Percentiles rank a stretch among this genome's conserved stretches.
These are phyloP conservation scores for Poecile montanus DNA, from an alignment of 2,797 vertebrate genomes.

Conservation along the genomic window DNA sequence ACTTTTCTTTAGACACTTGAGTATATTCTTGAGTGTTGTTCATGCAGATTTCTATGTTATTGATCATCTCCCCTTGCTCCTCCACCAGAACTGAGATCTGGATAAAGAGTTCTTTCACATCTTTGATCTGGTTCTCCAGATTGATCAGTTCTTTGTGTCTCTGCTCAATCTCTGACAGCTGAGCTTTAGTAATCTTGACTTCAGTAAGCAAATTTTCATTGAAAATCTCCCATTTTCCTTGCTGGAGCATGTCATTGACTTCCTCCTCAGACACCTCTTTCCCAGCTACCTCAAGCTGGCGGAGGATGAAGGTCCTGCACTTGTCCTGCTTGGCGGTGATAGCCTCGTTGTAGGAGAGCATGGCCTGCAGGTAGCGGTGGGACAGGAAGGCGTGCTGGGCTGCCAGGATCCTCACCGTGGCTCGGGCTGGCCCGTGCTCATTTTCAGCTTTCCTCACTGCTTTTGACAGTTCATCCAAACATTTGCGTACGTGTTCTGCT, in stretches of 20 bases:
- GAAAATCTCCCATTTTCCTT: constrained; percentile 95
- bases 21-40: constrained; percentile 88
- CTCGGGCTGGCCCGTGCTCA: constrained; percentile 78
- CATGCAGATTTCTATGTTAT: constrained; percentile 89
- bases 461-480: constrained; percentile 83
- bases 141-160: constrained; percentile 90
- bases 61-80: constrained; percentile 87
- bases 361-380: constrained; percentile 83
- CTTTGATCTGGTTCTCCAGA: constrained; percentile 92
- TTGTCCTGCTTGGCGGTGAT: constrained; percentile 89
- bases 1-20: constrained; percentile 84
- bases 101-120: constrained; percentile 89
- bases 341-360: constrained; percentile 87
- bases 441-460: constrained; percentile 81
- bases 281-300: constrained; percentile 91
- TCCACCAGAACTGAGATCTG: constrained; percentile 91
- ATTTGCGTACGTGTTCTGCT: constrained; percentile 84
- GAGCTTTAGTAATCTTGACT: constrained; percentile 87
- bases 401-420: constrained; percentile 83
- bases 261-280: constrained; percentile 88
- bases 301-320: constrained; percentile 90
- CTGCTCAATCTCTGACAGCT: constrained; percentile 93
- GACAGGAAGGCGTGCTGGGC: constrained; percentile 84
- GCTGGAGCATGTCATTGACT: constrained; percentile 89
- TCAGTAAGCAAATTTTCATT: constrained; percentile 93